These are phyloP conservation scores for Oscheius sp. DNA, from an alignment of 2,888 invertebrate species.

Conservation along the genomic window DNA sequence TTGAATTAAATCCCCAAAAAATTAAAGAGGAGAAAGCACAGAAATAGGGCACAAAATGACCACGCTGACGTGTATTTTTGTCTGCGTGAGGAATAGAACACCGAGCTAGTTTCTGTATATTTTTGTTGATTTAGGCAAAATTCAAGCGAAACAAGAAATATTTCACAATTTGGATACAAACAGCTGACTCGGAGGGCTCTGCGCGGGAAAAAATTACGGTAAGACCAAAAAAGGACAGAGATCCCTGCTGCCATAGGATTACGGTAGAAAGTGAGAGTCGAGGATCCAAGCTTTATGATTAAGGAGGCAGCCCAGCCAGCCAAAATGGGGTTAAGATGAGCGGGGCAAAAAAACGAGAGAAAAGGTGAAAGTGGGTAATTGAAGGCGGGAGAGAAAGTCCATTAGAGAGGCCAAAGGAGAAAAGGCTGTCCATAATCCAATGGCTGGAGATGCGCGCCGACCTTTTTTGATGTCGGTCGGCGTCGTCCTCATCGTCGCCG, in stretches of 20 bases:
- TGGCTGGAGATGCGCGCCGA: background rate
- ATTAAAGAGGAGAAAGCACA: too few species aligned
- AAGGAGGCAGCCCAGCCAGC: background rate
- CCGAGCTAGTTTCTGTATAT: too few species aligned
- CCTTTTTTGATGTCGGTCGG: background rate
- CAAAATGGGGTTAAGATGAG: constrained; percentile 3
- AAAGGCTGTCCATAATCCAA: background rate
- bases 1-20: too few species aligned
- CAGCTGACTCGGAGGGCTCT: too few species aligned
- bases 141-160: too few species aligned
- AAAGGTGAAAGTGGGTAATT: constrained; percentile 20
- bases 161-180: too few species aligned
- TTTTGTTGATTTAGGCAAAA: too few species aligned
- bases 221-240: background rate
- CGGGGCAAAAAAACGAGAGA: background rate
- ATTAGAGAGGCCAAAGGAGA: constrained; percentile 23
- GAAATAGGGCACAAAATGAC: too few species aligned
- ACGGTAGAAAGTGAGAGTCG: too few species aligned
- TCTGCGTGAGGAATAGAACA: too few species aligned
- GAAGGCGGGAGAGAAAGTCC: constrained; percentile 17
- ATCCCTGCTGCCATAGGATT: background rate
- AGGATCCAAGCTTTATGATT: background rate
- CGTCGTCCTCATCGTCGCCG: too few species aligned
- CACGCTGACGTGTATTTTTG: too few species aligned
- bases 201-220: background rate